Conservation (phyloP, 2,113 vertebrate species). For the Atherinomorus stipes region DNA sequence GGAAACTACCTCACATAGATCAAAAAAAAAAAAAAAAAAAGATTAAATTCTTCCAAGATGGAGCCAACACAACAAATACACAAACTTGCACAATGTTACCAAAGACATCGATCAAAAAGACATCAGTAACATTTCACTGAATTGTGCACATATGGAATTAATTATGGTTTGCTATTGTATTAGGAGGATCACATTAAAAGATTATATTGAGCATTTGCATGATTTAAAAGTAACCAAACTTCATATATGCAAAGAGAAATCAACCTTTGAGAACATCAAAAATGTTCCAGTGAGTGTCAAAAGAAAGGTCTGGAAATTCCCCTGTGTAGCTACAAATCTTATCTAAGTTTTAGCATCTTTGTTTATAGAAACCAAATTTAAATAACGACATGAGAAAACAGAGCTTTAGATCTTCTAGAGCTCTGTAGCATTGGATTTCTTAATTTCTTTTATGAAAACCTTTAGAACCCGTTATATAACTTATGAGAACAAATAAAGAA, state of each 20-base stretch:
- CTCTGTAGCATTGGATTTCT: too few relatives aligned
- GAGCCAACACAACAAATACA: constrained; percentile 10
- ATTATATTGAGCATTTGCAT: constrained; percentile 44
- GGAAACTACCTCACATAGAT: neutral
- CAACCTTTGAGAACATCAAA: neutral
- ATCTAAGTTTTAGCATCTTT: too few relatives aligned
- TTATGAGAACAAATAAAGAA: too few relatives aligned
- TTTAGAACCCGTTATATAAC: too few relatives aligned
- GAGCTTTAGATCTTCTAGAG: too few relatives aligned
- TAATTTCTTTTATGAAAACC: too few relatives aligned
- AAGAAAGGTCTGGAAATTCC: too few relatives aligned
- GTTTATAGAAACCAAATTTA: too few relatives aligned
- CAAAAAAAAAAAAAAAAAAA: neutral
- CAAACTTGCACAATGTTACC: constrained; percentile 3
- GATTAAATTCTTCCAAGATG: neutral
- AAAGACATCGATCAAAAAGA: constrained; percentile 6
- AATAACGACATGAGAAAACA: too few relatives aligned
- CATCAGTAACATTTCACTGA: constrained; percentile 11
- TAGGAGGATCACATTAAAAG: constrained; percentile 37
- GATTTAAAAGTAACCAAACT: constrained; percentile 41
- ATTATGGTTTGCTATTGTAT: neutral
- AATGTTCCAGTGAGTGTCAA: neutral
- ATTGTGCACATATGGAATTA: constrained; percentile 16
- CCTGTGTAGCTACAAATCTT: too few relatives aligned
- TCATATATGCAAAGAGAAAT: constrained; percentile 16